Evolutionary conservation across 2,797 vertebrate species (phyloP).

Genomic region (Sebastolobus altivelis): DNA sequence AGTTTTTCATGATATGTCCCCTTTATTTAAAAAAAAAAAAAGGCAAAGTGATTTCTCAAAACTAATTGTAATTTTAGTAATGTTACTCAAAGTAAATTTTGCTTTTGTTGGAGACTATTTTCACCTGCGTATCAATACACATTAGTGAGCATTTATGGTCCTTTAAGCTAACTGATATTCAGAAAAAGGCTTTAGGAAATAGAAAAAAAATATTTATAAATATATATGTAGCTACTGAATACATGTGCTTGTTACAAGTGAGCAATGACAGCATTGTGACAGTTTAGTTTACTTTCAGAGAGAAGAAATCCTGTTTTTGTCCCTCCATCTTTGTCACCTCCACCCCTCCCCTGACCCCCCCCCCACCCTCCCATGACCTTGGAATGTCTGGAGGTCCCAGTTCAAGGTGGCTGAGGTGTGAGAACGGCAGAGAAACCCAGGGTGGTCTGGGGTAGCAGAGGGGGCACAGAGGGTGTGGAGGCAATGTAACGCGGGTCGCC

Average conservation of each 20-base stretch:
- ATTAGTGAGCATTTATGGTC: neutral
- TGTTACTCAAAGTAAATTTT: neutral
- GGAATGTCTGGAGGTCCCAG: slow-evolving; percentile 51
- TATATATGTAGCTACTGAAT: neutral
- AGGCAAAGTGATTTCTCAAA: no score
- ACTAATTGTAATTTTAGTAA: neutral
- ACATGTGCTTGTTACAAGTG: neutral
- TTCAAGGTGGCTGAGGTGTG: slow-evolving; percentile 70
- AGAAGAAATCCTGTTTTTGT: slow-evolving; percentile 6
- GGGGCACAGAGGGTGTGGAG: slow-evolving; percentile 46
- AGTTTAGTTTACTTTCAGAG: neutral
- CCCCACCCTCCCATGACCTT: slow-evolving; percentile 51
- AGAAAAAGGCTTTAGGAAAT: neutral
- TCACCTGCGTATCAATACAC: neutral
- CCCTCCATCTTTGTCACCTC: slow-evolving; percentile 3
- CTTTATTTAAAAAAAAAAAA: no score
- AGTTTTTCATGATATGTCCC: no score
- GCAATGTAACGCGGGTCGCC: slow-evolving; percentile 60
- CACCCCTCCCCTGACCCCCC: neutral
- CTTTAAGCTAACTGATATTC: neutral
- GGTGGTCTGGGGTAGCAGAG: slow-evolving; percentile 43
- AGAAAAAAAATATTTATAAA: neutral
- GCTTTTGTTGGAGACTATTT: neutral
- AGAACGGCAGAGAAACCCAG: slow-evolving; percentile 57
- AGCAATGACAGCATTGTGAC: neutral